These are phyloP conservation scores for Ecliptopera silaceata DNA, from an alignment of 2,888 invertebrate genomes.

Conservation along the genomic window DNA sequence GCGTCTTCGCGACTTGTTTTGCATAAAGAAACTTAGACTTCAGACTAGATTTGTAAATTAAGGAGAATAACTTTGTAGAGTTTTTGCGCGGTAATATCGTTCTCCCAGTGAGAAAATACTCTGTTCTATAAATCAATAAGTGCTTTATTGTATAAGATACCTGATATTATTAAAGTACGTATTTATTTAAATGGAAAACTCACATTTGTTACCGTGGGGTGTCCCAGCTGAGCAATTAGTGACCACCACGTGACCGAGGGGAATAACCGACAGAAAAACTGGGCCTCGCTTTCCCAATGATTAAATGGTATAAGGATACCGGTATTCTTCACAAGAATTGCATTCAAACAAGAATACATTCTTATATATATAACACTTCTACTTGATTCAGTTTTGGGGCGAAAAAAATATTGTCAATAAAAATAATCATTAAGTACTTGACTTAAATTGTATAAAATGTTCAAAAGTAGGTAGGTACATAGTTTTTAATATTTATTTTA, in stretches of 20 bases:
- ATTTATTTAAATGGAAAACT: constrained; percentile 73
- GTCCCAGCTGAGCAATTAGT: constrained; percentile 82
- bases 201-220: constrained; percentile 60
- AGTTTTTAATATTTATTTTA: too few relatives aligned
- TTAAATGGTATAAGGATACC: constrained; percentile 41
- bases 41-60: background rate
- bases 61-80: background rate
- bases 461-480: too few relatives aligned
- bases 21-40: constrained; percentile 15
- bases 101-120: background rate
- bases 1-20: constrained; percentile 26
- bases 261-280: constrained; percentile 60
- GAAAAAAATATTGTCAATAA: too few relatives aligned
- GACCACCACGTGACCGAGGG: constrained; percentile 75
- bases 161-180: constrained; percentile 41
- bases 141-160: constrained; percentile 16
- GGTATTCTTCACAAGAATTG: constrained; percentile 5
- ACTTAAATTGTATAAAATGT: too few relatives aligned
- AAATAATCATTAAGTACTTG: too few relatives aligned
- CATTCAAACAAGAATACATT: background rate
- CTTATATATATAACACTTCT: too few relatives aligned
- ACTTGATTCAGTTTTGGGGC: too few relatives aligned
- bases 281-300: constrained; percentile 39
- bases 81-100: too few relatives aligned
- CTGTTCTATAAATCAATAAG: constrained; percentile 2